Base-by-base conservation (phyloP, 2,113 vertebrate genomes). In the Melanostigma gelatinosum region DNA sequence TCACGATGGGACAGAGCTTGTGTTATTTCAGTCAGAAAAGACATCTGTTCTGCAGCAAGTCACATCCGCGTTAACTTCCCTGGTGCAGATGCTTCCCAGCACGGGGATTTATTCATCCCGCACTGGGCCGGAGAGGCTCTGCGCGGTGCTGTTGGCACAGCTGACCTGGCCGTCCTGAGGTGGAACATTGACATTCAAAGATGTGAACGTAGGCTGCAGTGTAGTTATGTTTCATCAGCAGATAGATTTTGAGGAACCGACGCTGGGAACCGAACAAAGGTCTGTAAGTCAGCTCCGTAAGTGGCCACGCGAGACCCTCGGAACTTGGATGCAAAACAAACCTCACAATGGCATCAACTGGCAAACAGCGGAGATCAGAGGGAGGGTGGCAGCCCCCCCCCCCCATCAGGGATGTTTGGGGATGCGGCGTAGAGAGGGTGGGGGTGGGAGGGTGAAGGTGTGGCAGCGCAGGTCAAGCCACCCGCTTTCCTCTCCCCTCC, bases 21-120 rank as follows among this genome's bases (percentile, higher is more conserved):
- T 89, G 88, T 85, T 91, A 79, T 91, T 90, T 76, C 77, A 83
- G 87, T 77, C 48, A 52, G 75, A 77, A 22, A 75, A 67, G 68
- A 92, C 91, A 93, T 93, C 91, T 93, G 91, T 73, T 92, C 72
- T 15, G 72, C 72, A 24, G 46, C 72, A 58, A 85, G 73, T 75
- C 80, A 86, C 69, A 80, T 91, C 89, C 72, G 81, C 1, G 83
- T 80, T 81, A 85, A 84, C 88, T 78, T 89, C 89, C 82, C 87
- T 85, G 86, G 85, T 88, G 85, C 80, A 88, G 74, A 84, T 80
- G 81, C 80, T 90, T 89, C 87, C 87, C 83, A 50, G 83, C 60
- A 6, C 55, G 65, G 61, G 55, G 82, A 82, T 87, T 91, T 87
- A 80, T 91, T 82, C 72, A 68, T 83, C 70, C 80, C 55, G 18